Percentiles rank a stretch among this genome's conserved stretches.
These are phyloP conservation scores for Seira sanloemensis DNA, from an alignment of 2,888 invertebrate species.

Conservation along the genomic window DNA sequence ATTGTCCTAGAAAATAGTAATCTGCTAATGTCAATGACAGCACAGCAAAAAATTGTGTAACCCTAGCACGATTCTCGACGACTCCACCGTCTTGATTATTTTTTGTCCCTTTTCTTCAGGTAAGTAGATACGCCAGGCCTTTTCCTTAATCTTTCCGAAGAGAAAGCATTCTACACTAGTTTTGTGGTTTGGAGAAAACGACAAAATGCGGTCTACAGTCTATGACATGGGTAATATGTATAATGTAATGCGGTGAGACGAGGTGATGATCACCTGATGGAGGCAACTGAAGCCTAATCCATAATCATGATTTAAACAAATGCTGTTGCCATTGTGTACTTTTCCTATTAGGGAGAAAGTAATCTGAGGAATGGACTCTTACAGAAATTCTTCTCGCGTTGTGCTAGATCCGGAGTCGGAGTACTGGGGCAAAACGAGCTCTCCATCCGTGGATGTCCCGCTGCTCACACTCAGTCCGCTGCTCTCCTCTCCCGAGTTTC, in stretches of 20 bases:
- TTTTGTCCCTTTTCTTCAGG: too few species aligned
- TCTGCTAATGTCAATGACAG: background rate
- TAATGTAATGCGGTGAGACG: background rate
- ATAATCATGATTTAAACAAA: background rate
- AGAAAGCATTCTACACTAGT: too few species aligned
- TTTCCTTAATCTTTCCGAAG: too few species aligned
- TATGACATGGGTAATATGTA: background rate
- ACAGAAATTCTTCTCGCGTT: slow-evolving; percentile 76
- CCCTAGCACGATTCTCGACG: background rate
- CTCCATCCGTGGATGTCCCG: slow-evolving; percentile 41
- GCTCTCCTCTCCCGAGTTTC: slow-evolving; percentile 68
- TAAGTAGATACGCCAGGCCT: too few species aligned
- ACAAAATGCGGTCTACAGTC: background rate
- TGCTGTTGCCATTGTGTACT: background rate
- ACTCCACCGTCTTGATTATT: too few species aligned
- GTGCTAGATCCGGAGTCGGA: slow-evolving; percentile 42
- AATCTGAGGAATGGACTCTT: too few species aligned
- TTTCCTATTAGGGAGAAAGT: background rate
- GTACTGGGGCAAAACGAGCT: slow-evolving; percentile 59
- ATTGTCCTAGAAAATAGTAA: background rate
- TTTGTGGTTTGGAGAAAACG: background rate
- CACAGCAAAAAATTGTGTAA: background rate
- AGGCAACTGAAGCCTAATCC: background rate
- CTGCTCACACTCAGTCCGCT: slow-evolving; percentile 30
- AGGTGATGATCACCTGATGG: background rate